Conservation (phyloP, 2,888 invertebrate genomes). For the Pseudococcus longispinus region DNA sequence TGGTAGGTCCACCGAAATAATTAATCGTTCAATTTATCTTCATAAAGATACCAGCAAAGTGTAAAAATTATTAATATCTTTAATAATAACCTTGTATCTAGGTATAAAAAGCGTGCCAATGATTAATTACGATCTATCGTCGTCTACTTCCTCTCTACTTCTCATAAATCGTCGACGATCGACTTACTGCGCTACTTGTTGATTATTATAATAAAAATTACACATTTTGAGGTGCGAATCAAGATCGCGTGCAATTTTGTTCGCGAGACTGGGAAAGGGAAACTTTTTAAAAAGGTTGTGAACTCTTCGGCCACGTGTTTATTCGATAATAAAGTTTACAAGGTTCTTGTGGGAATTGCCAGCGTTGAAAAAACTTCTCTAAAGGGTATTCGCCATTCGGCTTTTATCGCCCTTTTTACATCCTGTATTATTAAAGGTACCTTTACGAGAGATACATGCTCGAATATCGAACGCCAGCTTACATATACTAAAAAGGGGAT, state of each 20-base stretch:
- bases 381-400: neutral
- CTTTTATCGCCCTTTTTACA: neutral
- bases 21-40: neutral
- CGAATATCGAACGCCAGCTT: neutral
- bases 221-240: neutral
- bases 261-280: neutral
- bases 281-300: neutral
- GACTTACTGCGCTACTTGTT: neutral
- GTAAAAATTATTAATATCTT: neutral
- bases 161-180: neutral
- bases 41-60: neutral
- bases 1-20: neutral
- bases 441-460: neutral
- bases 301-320: neutral
- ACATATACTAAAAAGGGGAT: neutral
- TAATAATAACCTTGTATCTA: neutral
- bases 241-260: neutral
- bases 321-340: conserved; percentile 11
- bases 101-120: neutral
- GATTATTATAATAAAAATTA: neutral
- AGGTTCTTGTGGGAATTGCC: neutral
- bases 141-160: neutral
- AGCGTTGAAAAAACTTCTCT: neutral
- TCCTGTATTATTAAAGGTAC: neutral
- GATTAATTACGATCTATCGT: neutral